These are phyloP conservation scores for Thera obeliscata DNA, from an alignment of 2,888 invertebrate species.

Conservation along the genomic window DNA sequence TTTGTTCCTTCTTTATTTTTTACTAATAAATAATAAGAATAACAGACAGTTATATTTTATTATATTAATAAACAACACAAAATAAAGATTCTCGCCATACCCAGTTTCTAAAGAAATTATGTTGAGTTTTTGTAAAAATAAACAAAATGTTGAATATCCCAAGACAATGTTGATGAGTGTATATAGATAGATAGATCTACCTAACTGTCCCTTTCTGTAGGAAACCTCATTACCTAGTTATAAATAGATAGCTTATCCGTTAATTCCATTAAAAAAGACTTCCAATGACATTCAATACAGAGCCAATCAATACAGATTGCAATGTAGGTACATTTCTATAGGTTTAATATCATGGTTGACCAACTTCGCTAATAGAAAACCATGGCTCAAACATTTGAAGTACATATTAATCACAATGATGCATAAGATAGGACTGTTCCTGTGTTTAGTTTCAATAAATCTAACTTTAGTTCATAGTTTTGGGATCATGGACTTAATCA, in stretches of 20 bases:
- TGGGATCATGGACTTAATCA: conserved; percentile 9
- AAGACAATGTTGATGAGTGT: no score
- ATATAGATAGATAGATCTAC: no score
- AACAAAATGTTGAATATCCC: no score
- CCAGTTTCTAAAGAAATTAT: no score
- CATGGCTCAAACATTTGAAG: background rate
- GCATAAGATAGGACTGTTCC: conserved; percentile 3
- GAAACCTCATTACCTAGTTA: no score
- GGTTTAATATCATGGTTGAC: conserved; percentile 29
- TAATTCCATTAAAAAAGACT: background rate
- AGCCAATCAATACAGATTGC: conserved; percentile 14
- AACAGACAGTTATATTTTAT: no score
- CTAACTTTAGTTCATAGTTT: conserved; percentile 20
- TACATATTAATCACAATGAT: conserved; percentile 18
- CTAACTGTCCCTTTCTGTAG: no score
- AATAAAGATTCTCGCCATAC: no score
- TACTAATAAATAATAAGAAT: no score
- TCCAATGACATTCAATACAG: background rate
- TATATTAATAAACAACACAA: no score
- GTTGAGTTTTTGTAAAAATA: no score
- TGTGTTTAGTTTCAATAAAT: conserved; percentile 31
- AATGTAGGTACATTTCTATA: conserved; percentile 8
- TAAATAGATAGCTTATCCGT: background rate
- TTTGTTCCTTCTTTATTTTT: no score
- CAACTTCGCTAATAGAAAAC: conserved; percentile 16